Conservation (phyloP, 2,888 invertebrate species). For the Clitarchus hookeri region DNA sequence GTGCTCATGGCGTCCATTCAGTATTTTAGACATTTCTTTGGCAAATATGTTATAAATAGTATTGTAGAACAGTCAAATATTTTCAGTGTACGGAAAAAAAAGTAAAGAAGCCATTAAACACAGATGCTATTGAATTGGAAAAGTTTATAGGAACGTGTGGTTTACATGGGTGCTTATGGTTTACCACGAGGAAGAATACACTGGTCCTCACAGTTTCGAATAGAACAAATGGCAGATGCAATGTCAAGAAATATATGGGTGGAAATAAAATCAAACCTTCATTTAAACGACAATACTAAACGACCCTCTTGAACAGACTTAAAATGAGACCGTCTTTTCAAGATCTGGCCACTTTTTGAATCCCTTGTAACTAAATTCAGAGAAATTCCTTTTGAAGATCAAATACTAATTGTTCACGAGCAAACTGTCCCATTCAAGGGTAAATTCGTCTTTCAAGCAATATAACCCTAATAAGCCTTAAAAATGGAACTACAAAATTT, state of each 20-base stretch:
- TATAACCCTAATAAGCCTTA: background rate
- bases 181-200: background rate
- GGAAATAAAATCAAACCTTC: background rate
- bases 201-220: background rate
- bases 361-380: background rate
- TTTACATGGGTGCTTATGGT: conserved; percentile 1
- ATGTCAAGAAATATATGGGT: background rate
- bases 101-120: background rate
- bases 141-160: background rate
- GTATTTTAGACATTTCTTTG: background rate
- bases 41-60: background rate
- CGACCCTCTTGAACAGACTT: background rate
- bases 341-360: background rate
- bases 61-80: background rate
- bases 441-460: no score
- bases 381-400: background rate
- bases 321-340: background rate
- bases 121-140: background rate
- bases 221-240: background rate
- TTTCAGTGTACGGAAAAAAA: conserved; percentile 5
- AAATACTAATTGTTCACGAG: background rate
- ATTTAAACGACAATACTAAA: background rate
- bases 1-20: background rate
- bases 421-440: background rate
- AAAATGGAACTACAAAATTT: background rate